Base-by-base conservation (phyloP, 2,888 invertebrate genomes). In the Teleiodes luculella region DNA sequence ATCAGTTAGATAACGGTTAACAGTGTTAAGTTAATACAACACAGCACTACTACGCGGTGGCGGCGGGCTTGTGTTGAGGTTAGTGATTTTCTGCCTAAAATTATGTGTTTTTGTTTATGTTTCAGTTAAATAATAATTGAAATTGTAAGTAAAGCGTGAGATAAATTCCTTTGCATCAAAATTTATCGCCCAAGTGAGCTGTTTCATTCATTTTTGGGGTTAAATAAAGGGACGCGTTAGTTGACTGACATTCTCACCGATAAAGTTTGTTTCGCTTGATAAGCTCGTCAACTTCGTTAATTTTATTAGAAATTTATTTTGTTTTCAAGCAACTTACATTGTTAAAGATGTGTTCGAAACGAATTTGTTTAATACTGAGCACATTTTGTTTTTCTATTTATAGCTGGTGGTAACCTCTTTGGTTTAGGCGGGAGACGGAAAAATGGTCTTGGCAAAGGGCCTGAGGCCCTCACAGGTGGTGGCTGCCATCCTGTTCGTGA, bases 401-500 rank as follows among this genome's bases (percentile, higher is more conserved):
- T 86, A 87, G 86, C 70, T 64, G 59, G n/a, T n/a, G n/a, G 72
- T 87, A 86, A 86, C 85, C 86, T 86, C 79, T 83, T 70, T 80
- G 66, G 53, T 76, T 87, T 87, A 87, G 88, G 88, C 88, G 88
- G 88, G 88, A 88, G 83, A 83, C 39, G 41, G 13, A 35, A 41
- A 37, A 41, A 89, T 89, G 89, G 80, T 79, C 68, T 77, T 85
- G 75, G 80, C 74, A 71, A 87, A 83, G 75, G 83, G 80, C 70
- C 75, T 84, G 86, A 84, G 85, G 78, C 82, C 91, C 56, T 70
- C 89, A 37, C 78, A 91, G 64, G 90, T 91, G 62, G 82, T 90
- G 62, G 68, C 77, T 5, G 69, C 86, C 54, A 90, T 92, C 67
- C 69, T 92, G 54, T 72, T 86, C 47, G 91, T 94, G 65, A 91